Evolutionary conservation across 2,888 invertebrate species (phyloP).

Genomic region (Cryptophagus acutangulus): DNA sequence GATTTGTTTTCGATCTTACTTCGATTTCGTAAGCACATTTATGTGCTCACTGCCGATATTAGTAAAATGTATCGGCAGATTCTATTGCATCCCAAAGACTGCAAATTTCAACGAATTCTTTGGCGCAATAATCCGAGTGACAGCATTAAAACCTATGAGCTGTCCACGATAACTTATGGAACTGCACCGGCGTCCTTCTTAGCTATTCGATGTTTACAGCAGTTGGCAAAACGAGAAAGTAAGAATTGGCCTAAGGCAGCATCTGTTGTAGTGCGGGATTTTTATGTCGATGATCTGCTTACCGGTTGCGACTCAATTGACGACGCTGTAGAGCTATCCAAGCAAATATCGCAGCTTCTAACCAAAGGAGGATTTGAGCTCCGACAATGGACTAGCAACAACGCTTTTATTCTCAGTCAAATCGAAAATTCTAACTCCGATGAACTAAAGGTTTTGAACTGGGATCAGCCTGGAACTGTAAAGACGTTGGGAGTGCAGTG

Average conservation of each 20-base stretch:
- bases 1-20: conserved; percentile 25
- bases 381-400: conserved; percentile 24
- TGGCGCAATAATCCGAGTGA: conserved; percentile 19
- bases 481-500: no score
- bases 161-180: no score
- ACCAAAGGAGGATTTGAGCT: conserved; percentile 14
- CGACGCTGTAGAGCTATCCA: conserved; percentile 5
- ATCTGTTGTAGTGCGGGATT: conserved; percentile 16
- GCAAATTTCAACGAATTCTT: conserved; percentile 23
- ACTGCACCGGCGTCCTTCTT: no score
- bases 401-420: no score
- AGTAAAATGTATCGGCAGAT: conserved; percentile 29
- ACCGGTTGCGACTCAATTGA: conserved; percentile 15
- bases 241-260: conserved; percentile 18
- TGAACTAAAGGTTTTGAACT: conserved; percentile 9
- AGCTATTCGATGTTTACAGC: no score
- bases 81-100: conserved; percentile 16
- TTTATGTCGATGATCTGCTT: conserved; percentile 27
- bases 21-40: conserved; percentile 23
- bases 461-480: no score
- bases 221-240: no score
- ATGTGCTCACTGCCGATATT: conserved; percentile 26
- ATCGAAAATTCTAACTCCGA: no score
- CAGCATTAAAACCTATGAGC: conserved; percentile 15
- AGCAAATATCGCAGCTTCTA: conserved; percentile 8